Evolutionary conservation across 1,140 invertebrate genomes (phyloP).

Genomic region (Drepana arcuata): DNA sequence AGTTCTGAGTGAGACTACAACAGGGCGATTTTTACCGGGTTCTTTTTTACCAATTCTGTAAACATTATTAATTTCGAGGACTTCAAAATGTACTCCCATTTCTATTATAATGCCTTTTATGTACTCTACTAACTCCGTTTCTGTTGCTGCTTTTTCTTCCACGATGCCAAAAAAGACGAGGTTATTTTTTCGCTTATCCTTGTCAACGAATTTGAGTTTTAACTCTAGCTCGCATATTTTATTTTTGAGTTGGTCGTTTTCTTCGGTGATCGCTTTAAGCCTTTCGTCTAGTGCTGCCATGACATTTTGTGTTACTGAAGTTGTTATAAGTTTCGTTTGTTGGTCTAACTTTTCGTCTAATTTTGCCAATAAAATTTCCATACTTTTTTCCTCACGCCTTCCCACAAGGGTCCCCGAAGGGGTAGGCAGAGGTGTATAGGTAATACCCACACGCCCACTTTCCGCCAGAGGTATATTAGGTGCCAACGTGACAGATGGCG

Average conservation of each 20-base stretch:
- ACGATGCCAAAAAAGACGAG: slow-evolving; percentile 22
- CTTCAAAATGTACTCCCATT: slow-evolving; percentile 10
- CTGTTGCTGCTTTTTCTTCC: slow-evolving; percentile 20
- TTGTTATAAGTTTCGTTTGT: slow-evolving; percentile 17
- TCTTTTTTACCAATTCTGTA: slow-evolving; percentile 18
- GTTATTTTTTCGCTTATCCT: slow-evolving; percentile 23
- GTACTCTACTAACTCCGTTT: slow-evolving; percentile 16
- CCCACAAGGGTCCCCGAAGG: too few species aligned
- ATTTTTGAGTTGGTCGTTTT: slow-evolving; percentile 19
- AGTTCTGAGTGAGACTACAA: slow-evolving; percentile 16
- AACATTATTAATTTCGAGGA: slow-evolving; percentile 20
- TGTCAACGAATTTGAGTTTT: slow-evolving; percentile 17
- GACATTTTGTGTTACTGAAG: slow-evolving; percentile 17
- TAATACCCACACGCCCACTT: too few species aligned
- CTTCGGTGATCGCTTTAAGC: slow-evolving; percentile 15
- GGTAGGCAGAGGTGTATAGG: too few species aligned
- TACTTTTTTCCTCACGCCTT: slow-evolving; percentile 18
- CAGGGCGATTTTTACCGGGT: slow-evolving; percentile 14
- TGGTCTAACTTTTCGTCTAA: slow-evolving; percentile 14
- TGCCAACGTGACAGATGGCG: too few species aligned
- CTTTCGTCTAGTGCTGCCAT: slow-evolving; percentile 18
- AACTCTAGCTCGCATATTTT: slow-evolving; percentile 15
- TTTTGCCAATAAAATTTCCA: slow-evolving; percentile 17
- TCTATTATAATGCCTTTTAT: slow-evolving; percentile 17
- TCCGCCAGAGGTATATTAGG: too few species aligned